Evolutionary conservation across 2,113 vertebrate species (phyloP), one percentile per base, ranked within the genome.

Genomic region (Onychorhynchus coronatus): DNA sequence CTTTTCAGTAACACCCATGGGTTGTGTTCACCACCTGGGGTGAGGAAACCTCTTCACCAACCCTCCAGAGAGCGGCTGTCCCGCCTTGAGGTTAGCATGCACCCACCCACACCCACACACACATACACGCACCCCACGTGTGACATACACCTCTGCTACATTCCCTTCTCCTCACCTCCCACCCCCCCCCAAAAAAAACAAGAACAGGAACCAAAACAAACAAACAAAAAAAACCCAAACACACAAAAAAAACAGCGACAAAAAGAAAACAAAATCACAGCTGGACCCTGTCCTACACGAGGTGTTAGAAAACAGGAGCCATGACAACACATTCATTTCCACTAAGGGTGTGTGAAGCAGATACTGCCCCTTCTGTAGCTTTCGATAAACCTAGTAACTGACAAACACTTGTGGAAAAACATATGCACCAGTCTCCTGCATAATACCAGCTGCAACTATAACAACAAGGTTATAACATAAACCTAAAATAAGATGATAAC

Each of bases 401-500:
- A 96, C 96, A 94, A 97, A 98, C 96, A 95, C 97, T 96, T 97
- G 91, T 96, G 95, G 97, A 98, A 97, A 98, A 97, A 97, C 98
- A 97, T 97, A 97, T 98, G 98, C 98, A 98, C 98, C 95, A 97
- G 97, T 98, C 98, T 98, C 98, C 98, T 98, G 98, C 97, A 94
- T 98, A 97, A 98, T 98, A 98, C 98, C 97, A 98, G 98, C 98
- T 98, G 97, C 97, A 98, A 98, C 98, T 98, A 98, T 98, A 98
- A 98, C 97, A 98, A 98, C 98, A 98, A 98, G 96, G 98, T 99
- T 98, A 98, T 98, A 98, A 99, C 98, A 98, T 98, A 98, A 98
- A 98, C 98, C 98, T 98, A 98, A 99, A 98, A 97, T 98, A 98
- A 98, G 98, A 98, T 98, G 98, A 98, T 99, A 99, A 98, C 98